These are phyloP conservation scores for Lithosia quadra DNA, from an alignment of 2,888 invertebrate species.

Conservation along the genomic window DNA sequence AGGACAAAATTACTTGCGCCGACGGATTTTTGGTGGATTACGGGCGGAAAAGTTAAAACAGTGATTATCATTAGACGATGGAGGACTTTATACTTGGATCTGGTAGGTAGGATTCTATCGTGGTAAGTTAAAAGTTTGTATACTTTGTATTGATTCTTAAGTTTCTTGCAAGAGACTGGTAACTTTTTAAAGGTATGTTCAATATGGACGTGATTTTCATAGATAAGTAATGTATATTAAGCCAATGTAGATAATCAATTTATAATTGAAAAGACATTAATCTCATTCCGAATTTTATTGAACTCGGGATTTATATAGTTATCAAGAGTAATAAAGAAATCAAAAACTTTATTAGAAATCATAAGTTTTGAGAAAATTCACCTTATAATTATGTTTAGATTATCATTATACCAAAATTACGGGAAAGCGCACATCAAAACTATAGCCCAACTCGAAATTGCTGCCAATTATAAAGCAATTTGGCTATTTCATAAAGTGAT, in stretches of 20 bases:
- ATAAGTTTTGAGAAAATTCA: neutral
- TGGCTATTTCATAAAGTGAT: neutral
- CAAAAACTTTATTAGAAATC: neutral
- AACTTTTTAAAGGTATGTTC: neutral
- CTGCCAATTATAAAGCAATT: constrained; percentile 2
- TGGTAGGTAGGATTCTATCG: constrained; percentile 22
- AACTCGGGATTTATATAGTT: neutral
- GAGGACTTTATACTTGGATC: constrained; percentile 24
- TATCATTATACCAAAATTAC: neutral
- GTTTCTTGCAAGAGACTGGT: neutral
- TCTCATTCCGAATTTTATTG: neutral
- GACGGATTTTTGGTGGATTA: constrained; percentile 60
- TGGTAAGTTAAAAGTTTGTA: constrained; percentile 26
- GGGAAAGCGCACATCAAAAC: neutral
- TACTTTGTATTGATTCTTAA: constrained; percentile 19
- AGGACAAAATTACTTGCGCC: constrained; percentile 60
- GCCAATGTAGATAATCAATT: neutral
- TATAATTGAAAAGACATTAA: neutral
- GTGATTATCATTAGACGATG: constrained; percentile 42
- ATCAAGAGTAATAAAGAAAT: neutral
- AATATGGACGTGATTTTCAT: no score
- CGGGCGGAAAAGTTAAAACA: constrained; percentile 48
- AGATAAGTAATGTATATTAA: no score
- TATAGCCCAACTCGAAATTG: constrained; percentile 1
- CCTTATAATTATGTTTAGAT: neutral